Evolutionary conservation across 2,113 vertebrate species (phyloP).

Genomic region (Myrmecobius fasciatus): DNA sequence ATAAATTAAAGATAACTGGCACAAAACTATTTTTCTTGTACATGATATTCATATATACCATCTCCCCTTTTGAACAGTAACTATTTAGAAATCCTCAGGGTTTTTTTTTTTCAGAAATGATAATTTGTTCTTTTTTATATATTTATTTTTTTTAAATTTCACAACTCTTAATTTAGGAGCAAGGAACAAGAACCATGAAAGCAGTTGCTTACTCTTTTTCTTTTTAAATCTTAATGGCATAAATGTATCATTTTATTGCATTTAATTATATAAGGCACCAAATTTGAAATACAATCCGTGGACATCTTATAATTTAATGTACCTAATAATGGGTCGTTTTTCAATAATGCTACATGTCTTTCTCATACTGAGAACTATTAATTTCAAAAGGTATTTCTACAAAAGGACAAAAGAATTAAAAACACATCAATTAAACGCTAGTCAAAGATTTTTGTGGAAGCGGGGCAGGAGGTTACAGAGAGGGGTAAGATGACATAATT

Average conservation of each 20-base stretch:
- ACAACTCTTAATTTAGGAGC: slow-evolving; percentile 22
- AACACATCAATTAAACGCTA: neutral
- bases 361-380: neutral
- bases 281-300: neutral
- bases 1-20: slow-evolving; percentile 40
- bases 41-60: slow-evolving; percentile 32
- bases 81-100: slow-evolving; percentile 16
- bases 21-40: slow-evolving; percentile 41
- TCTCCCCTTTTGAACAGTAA: slow-evolving; percentile 20
- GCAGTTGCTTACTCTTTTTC: slow-evolving; percentile 27
- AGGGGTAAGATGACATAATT: neutral
- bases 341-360: neutral
- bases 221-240: neutral
- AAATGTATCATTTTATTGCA: neutral
- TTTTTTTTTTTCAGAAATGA: neutral
- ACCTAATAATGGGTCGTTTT: neutral
- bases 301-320: neutral
- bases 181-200: neutral
- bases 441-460: neutral
- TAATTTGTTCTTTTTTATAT: slow-evolving; percentile 20
- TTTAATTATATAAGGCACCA: neutral
- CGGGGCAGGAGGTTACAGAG: too few relatives aligned
- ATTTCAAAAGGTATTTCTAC: neutral
- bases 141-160: neutral
- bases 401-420: neutral